Evolutionary conservation across 2,113 vertebrate genomes (phyloP), one percentile per base, ranked within the genome.

Genomic region (Ceyx melanurus): DNA sequence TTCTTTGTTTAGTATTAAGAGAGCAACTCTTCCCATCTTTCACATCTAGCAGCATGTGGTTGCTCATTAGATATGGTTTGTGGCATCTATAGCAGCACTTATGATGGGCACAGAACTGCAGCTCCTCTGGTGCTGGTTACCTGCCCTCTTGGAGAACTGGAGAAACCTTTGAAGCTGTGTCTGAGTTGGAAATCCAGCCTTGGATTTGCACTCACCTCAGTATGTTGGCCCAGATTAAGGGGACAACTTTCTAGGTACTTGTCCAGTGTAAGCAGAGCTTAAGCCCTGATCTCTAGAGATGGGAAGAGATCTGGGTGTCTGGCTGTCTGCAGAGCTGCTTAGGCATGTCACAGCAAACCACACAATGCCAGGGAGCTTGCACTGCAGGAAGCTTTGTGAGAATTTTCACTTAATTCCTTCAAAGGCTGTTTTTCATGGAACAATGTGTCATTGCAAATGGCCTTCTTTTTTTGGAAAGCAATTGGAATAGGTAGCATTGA

Each of bases 211-310:
- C 46, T 84, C 83, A 60, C 86, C 72, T 85, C 53, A n/a, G 56
- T 19, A 25, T 48, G 5, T 37, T 88, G 64, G 60, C 88, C 46
- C 64, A 79, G 89, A 94, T 95, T 94, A 95, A 82, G 75, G 64
- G 93, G 82, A 77, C 90, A 89, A 77, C 89, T 95, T 96, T 95
- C 90, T 95, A 88, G 82, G 72, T 90, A 70, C 56, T 92, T 92
- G 13, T 77, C 85, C 74, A 54, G 85, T 95, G 35, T 92, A 94
- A 89, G 80, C 91, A 86, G 86, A 51, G 28, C 60, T 94, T 95
- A 91, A 95, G 75, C 54, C 67, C 60, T 66, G 67, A 88, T 95
- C 85, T 80, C 33, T 64, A 26, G 78, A 92, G 93, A 83, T 90
- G 79, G 11, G 79, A 93, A 71, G 94, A 94, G 92, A 88, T 94